Conservation (phyloP, 2,113 vertebrate species). For the Pseudolaguvia tuberculata region DNA sequence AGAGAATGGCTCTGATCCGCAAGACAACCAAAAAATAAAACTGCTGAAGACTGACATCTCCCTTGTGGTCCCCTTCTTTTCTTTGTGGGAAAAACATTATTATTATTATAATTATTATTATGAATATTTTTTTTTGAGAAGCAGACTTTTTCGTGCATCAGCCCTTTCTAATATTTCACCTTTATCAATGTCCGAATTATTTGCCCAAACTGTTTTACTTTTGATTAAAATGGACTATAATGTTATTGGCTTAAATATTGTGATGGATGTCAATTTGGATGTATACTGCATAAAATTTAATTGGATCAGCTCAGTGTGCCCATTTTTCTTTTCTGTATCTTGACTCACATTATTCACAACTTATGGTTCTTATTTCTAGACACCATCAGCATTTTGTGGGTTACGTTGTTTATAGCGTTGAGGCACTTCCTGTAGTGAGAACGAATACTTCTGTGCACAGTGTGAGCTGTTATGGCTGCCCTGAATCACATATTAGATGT, state of each 20-base stretch:
- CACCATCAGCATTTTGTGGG: neutral
- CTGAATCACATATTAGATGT: neutral
- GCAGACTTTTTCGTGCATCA: neutral
- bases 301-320: slow-evolving; percentile 11
- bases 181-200: slow-evolving; percentile 3
- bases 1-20: slow-evolving; percentile 99
- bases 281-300: slow-evolving; percentile 22
- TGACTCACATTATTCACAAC: slow-evolving; percentile 2
- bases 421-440: neutral
- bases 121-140: slow-evolving; percentile 7
- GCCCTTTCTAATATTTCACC: neutral
- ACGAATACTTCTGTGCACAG: neutral
- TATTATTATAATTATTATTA: too few species aligned
- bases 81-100: neutral
- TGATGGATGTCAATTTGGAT: slow-evolving; percentile 1
- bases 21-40: slow-evolving; percentile 98
- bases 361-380: slow-evolving; percentile 4
- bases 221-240: neutral
- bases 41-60: slow-evolving; percentile 31
- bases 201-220: slow-evolving; percentile 9
- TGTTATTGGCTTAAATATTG: neutral
- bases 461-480: neutral
- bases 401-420: neutral
- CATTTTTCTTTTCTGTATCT: slow-evolving; percentile 9
- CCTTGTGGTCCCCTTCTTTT: slow-evolving; percentile 21